Conservation (phyloP, 2,797 vertebrate species). For the Etheostoma perlongum region DNA sequence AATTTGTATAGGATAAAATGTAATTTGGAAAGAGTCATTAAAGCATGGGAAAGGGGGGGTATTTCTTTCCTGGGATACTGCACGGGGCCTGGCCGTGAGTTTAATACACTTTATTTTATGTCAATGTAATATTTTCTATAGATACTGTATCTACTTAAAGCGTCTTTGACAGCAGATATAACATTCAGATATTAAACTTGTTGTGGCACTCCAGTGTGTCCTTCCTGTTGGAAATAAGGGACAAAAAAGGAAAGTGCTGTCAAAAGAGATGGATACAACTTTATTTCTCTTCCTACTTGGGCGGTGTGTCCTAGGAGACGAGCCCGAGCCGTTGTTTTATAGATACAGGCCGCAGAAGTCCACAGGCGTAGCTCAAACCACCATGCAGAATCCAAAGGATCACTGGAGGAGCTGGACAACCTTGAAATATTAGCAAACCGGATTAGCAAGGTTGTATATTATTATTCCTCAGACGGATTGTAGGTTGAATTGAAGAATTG, state of each 20-base stretch:
- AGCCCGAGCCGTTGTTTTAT: background rate
- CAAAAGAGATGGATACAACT: constrained; percentile 12
- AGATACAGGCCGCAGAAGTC: background rate
- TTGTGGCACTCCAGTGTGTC: background rate
- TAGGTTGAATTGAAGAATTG: constrained; percentile 54
- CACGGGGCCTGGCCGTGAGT: background rate
- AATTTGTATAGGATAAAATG: background rate
- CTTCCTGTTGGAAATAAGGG: constrained; percentile 16
- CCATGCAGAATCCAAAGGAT: constrained; percentile 34
- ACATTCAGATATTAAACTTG: constrained; percentile 4
- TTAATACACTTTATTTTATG: constrained; percentile 14
- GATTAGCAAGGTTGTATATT: constrained; percentile 68
- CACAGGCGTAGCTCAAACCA: constrained; percentile 36
- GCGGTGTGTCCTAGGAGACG: constrained; percentile 7
- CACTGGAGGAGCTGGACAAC: constrained; percentile 48
- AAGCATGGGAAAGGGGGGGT: background rate
- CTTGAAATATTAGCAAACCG: constrained; percentile 69
- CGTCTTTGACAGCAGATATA: constrained; percentile 12
- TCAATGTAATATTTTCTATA: constrained; percentile 2
- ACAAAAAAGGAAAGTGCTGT: constrained; percentile 6
- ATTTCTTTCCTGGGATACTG: background rate
- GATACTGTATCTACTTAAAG: constrained; percentile 8
- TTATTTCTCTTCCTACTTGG: constrained; percentile 12
- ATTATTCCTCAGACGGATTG: constrained; percentile 61
- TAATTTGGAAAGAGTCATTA: constrained; percentile 2